Base-by-base conservation (phyloP, 1,140 invertebrate species). In the Temnothorax nylanderi region DNA sequence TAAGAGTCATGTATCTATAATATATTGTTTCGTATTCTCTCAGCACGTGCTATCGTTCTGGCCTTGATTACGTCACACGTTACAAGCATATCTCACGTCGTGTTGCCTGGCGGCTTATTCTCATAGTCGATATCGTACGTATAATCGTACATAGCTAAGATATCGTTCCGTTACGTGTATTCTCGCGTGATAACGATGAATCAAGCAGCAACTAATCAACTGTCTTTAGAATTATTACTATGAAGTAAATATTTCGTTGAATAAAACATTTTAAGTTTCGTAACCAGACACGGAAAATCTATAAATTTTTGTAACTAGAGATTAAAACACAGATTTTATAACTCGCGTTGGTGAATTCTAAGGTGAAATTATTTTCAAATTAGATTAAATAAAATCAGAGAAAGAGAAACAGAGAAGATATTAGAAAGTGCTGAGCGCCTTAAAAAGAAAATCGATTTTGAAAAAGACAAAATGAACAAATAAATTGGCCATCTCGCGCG, bases 11-110 rank as follows among this genome's bases (percentile, higher is more conserved):
- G 21, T 47, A 82, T 49, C 21, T 84, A 5, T 75, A 47, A 21
- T 32, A 34, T 47, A 51, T 71, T 21, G 54, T 74, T 74, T 82
- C n/a, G 26, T 71, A 82, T 82, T 82, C 69, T 84, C 69, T 1
- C 54, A 84, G 32, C 44, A 84, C 69, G 41, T 84, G 54, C 56
- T 60, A 75, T 60, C 69, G 54, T 18, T 21, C 54, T 75, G 69
- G 41, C 80, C 80, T 84, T 84, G 80, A 60, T 84, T 84, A 74
- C 69, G 69, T 84, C 80, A 84, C 41, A 34, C 26, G 69, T 72
- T 58, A 47, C 41, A 75, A 3, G n/a, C 80, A 18, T 41, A 62
- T 62, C 54, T 84, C 69, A 62, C 80, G 32, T 56, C 18, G 77
- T 21, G 44, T 58, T 75, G 80, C 41, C 26, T 60, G 18, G 32